Conservation (phyloP, 2,113 vertebrate genomes). For the Vimba vimba region DNA sequence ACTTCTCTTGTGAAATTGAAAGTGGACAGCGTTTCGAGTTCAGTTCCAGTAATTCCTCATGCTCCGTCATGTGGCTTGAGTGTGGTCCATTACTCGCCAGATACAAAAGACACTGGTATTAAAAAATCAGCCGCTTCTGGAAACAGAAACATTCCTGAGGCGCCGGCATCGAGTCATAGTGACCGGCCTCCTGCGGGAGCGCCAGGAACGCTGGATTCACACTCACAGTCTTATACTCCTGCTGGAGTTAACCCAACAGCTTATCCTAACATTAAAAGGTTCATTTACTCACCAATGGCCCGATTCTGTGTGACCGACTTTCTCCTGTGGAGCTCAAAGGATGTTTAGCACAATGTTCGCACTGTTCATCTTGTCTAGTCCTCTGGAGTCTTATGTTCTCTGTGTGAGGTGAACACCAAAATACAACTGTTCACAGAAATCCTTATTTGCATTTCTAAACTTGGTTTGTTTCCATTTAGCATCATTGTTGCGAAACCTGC, state of each 20-base stretch:
- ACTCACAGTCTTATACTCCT: neutral
- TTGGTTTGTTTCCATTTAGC: neutral
- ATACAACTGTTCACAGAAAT: neutral
- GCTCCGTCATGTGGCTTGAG: constrained; percentile 17
- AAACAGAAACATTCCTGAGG: constrained; percentile 42
- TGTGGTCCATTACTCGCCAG: constrained; percentile 25
- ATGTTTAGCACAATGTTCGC: neutral
- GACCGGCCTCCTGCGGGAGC: constrained; percentile 56
- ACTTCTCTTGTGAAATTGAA: constrained; percentile 35
- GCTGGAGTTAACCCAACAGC: neutral
- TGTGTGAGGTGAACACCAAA: neutral
- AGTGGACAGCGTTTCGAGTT: neutral
- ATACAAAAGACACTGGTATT: constrained; percentile 40
- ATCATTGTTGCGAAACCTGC: neutral
- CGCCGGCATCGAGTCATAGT: constrained; percentile 56
- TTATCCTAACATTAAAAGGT: neutral
- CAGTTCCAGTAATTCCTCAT: constrained; percentile 26
- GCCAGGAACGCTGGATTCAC: constrained; percentile 15
- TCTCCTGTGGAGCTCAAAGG: neutral
- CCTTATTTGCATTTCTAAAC: neutral
- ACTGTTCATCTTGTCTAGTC: neutral
- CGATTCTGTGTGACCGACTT: neutral
- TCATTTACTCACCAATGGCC: neutral
- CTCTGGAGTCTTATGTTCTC: neutral
- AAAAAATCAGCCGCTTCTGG: constrained; percentile 45